Evolutionary conservation across 2,113 vertebrate species (phyloP).

Genomic region (Amazona guildingii): DNA sequence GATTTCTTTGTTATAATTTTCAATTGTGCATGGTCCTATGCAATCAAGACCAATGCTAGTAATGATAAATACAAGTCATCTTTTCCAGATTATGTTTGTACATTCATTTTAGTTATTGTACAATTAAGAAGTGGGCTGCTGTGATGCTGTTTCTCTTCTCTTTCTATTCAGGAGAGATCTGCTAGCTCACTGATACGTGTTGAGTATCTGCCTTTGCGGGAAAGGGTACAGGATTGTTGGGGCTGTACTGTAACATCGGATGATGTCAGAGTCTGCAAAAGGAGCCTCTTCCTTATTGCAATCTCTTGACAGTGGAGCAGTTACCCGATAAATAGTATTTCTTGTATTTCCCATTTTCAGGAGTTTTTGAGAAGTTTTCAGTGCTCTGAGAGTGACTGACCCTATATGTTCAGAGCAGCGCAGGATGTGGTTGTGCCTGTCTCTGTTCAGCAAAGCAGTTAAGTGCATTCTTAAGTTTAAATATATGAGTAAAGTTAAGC

Average conservation of each 20-base stretch:
- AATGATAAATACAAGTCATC: background rate
- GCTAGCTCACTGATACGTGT: background rate
- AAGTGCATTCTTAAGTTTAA: background rate
- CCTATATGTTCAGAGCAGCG: rapidly evolving
- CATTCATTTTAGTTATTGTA: background rate
- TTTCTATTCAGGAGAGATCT: background rate
- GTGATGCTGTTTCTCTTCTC: background rate
- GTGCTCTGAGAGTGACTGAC: background rate
- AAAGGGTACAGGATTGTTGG: background rate
- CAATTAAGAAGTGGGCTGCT: constrained; percentile 6
- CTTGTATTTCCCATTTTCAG: background rate
- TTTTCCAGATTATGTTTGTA: background rate
- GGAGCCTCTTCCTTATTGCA: background rate
- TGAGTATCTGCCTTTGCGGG: background rate
- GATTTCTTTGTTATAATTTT: background rate
- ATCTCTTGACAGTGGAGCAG: background rate
- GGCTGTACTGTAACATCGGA: background rate
- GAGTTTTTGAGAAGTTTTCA: background rate
- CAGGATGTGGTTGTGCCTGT: background rate
- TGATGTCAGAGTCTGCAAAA: background rate
- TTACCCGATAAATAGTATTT: background rate
- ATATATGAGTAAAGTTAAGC: background rate
- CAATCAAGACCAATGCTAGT: background rate
- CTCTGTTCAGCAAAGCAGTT: background rate
- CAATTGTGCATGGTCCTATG: background rate